Evolutionary conservation across 2,888 invertebrate species (phyloP).

Genomic region (Osmoderma eremita): DNA sequence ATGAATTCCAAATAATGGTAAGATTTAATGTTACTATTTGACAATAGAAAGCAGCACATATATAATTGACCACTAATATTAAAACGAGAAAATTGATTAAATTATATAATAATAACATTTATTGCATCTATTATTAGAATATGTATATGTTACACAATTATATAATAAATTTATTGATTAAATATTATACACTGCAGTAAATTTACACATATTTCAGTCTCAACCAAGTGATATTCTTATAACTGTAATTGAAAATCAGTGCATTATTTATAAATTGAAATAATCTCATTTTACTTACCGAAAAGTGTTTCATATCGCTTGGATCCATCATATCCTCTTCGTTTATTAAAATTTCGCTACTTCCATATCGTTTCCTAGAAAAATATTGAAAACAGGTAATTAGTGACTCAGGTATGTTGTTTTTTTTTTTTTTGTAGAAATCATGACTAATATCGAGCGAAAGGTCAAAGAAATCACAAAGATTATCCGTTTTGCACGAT

Average conservation of each 20-base stretch:
- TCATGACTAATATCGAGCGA: conserved; percentile 1
- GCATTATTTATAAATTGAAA: not conserved
- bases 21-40: too few species aligned
- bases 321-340: conserved; percentile 61
- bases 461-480: conserved; percentile 17
- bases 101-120: too few species aligned
- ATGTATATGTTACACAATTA: not conserved
- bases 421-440: not conserved
- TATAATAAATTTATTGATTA: not conserved
- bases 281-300: conserved; percentile 63
- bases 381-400: not conserved
- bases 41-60: too few species aligned
- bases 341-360: conserved; percentile 63
- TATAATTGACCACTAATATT: too few species aligned
- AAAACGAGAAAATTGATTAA: too few species aligned
- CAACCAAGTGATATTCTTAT: not conserved
- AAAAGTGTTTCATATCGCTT: conserved; percentile 63
- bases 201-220: conserved; percentile 9
- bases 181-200: not conserved
- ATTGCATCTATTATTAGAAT: not conserved
- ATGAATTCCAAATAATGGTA: too few species aligned
- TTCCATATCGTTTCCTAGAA: conserved; percentile 52
- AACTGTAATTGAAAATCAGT: conserved; percentile 8
- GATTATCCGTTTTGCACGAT: conserved; percentile 16
- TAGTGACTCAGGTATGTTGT: not conserved